Base-by-base conservation (phyloP, 1,140 invertebrate species). In the Heterodera carotae region DNA sequence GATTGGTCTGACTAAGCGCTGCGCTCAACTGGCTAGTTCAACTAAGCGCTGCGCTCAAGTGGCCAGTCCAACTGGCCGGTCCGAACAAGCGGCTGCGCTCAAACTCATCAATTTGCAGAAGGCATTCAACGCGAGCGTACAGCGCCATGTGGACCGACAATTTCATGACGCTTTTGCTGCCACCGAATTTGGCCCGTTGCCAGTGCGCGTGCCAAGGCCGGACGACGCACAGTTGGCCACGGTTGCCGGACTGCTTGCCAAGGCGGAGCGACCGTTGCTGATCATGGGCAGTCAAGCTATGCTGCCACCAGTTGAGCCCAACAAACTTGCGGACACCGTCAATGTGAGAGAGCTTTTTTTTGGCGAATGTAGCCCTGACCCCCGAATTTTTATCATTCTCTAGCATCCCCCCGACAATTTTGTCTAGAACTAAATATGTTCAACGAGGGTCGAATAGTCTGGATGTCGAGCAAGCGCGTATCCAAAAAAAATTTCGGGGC, bases 261-360 rank as follows among this genome's bases (percentile, higher is more conserved):
- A 56, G 22, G 48, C 76, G 33, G 36, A 82, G 56, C 67, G 70
- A 72, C 92, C 91, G 48, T 84, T 92, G 4, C 88, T 92, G 31
- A 66, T 92, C n/a, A 76, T 92, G 59, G 92, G 92, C 7, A 91
- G 91, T 82, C 92, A 92, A 82, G 89, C 91, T 6, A 90, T 89
- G 33, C 86, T 91, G 22, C 91, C 91, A 5, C 91, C 91, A 31
- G 88, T 89, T 18, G 88, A 89, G 68, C 88, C 89, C 10, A 86
- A 89, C 25, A 84, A 90, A 34, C 83, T 92, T 2, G 83, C 85
- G 27, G 82, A 88, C 80, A 86, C 90, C 62, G 81, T 91, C 6
- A 89, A 91, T 84, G 90, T 91, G 39, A 67, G 43, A 10, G 18
- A 15, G 34, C 34, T 43, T 77, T 67, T 7, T n/a, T n/a, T n/a